Base-by-base conservation (phyloP, 1,140 invertebrate species). In the Musca domestica region DNA sequence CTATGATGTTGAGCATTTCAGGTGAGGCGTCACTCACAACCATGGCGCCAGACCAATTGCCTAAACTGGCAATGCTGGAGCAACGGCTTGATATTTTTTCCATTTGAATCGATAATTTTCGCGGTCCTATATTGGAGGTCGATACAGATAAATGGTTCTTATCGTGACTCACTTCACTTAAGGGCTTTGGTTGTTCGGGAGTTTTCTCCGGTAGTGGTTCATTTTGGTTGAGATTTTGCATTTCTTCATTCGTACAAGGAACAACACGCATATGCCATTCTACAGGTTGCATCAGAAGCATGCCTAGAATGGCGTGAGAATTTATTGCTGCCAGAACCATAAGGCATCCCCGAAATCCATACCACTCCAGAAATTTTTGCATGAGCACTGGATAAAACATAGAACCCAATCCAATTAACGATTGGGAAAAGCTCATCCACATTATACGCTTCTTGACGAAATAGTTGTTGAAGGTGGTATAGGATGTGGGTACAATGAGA, bases 211-310 rank as follows among this genome's bases (percentile, higher is more conserved):
- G 17, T 48, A 48, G 17, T 20, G 2, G 19, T 15, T 47, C 6
- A 12, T 2, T 64, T 12, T 20, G 22, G n/a, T 51, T 7, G 2
- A 27, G 10, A 48, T 5, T 5, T 12, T 61, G 64, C 14, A 66
- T 48, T 63, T 66, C 51, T 25, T 66, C 63, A 46, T 70, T 58
- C 14, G 7, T 30, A 0, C 74, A 71, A 9, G 73, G 71, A 9
- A 72, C 68, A 70, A 84, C 84, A 15, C 85, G 85, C 82, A 87
- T 84, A 74, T 92, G 88, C 88, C 88, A 89, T 71, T 88, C 85
- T 1, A 92, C 86, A 0, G 88, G 88, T 73, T 86, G 88, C 74
- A 92, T 85, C 3, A 88, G 74, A 4, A 86, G 71, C 70, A 88
- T 85, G 7, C 87, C 90, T n/a, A 88, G 80, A 5, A 91, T 73